Conservation (phyloP, 2,113 vertebrate genomes). For the Pachyramphus minor region DNA sequence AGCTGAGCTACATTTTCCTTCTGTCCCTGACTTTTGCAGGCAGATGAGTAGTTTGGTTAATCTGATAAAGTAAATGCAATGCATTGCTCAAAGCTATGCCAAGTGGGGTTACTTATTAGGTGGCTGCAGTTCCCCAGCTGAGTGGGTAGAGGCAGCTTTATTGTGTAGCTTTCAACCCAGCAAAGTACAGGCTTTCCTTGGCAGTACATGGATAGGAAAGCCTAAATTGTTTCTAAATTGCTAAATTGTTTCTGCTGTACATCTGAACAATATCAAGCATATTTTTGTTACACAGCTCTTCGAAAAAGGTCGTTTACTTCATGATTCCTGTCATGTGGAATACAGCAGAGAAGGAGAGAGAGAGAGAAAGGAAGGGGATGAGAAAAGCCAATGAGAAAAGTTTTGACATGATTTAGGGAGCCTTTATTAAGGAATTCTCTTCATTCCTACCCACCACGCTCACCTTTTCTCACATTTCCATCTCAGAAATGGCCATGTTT, state of each 20-base stretch:
- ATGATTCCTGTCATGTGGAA: not conserved
- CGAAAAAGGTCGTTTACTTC: not conserved
- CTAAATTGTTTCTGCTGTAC: not conserved
- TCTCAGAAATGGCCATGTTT: not conserved
- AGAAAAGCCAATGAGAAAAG: not conserved
- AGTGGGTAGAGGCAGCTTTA: not conserved
- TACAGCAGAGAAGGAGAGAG: not conserved
- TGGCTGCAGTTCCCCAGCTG: not conserved
- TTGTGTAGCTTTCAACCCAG: not conserved
- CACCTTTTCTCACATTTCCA: not conserved
- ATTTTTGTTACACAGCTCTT: not conserved
- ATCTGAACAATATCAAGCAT: not conserved
- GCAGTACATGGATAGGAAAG: not conserved
- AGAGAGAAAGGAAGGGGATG: not conserved
- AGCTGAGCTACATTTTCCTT: not conserved
- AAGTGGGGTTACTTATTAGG: not conserved
- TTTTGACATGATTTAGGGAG: not conserved
- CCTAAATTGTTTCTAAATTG: not conserved
- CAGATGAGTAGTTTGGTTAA: not conserved
- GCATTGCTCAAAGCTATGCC: not conserved
- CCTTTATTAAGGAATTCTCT: not conserved
- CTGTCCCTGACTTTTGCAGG: not conserved
- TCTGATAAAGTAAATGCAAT: not conserved
- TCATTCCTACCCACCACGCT: not conserved
- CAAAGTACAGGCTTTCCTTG: not conserved